Base-by-base conservation (phyloP, 2,888 invertebrate genomes). In the Endomychus coccineus region DNA sequence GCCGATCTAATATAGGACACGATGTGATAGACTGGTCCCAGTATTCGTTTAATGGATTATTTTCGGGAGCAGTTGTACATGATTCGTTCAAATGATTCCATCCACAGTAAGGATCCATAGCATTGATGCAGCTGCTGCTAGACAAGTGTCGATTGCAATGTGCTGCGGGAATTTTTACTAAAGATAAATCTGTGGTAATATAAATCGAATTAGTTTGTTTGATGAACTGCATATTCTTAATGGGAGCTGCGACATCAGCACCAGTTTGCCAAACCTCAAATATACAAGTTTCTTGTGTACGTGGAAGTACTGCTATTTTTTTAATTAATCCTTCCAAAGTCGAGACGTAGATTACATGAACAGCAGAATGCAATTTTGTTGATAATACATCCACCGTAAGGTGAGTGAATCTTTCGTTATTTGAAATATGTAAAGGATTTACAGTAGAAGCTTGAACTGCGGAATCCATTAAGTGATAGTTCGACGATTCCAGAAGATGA, bases 31-130 rank as follows among this genome's bases (percentile, higher is more conserved):
- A 68, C 61, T 92, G 92, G 25, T 75, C 69, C 80, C 92, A 90
- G 54, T 78, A 77, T 4, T 75, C 71, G 2, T 72, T 73, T 27
- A 75, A 60, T 7, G 76, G 73, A 53, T 79, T 74, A 23, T 72
- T 71, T 46, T 71, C 68, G 0, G 85, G 83, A 0, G 85, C 78
- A 0, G 77, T 68, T 1, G 81, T 78, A 56, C 94, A 94, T 12
- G 70, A 67, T 48, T 85, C 80, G 9, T 76, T 67, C 3, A 78
- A 71, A 46, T 83, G 81, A 64, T 92, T 82, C 94, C 94, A 95
- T 0, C 91, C 94, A 62, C 95, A 95, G 61, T 94, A 91, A 0
- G 94, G 94, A 67, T 95, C 94, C 67, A 83, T 83, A 0, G 91
- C 82, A 49, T 81, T 81, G 24, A 86, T 59, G 61, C 94, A 94